phyloP scores from a whole-genome alignment of 1,140 invertebrate genomes.

The Tetranychus cinnabarinus region DNA sequence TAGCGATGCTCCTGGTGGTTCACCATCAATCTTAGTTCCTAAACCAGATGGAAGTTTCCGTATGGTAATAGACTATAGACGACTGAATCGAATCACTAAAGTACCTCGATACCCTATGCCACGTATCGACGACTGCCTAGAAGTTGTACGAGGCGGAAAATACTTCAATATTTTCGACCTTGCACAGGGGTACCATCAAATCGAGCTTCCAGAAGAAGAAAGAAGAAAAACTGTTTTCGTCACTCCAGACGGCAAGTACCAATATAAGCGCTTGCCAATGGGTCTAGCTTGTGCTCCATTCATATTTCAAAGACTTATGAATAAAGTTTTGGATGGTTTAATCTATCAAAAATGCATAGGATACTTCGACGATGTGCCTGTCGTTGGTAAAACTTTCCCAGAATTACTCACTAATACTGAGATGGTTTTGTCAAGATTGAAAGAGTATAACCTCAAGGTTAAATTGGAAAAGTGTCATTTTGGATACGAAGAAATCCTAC shows the following conservation, averaged over 20 bases:
- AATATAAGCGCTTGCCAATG: too few relatives aligned
- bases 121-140: conserved; percentile 14
- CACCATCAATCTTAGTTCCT: conserved; percentile 12
- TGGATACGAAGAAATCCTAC: neutral
- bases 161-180: conserved; percentile 6
- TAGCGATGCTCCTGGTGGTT: too few relatives aligned
- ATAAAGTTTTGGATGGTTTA: neutral
- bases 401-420: neutral
- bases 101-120: conserved; percentile 28
- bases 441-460: neutral
- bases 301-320: neutral
- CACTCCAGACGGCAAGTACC: too few relatives aligned
- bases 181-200: conserved; percentile 6
- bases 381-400: neutral
- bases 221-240: conserved; percentile 20
- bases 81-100: conserved; percentile 19
- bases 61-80: conserved; percentile 28
- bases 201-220: neutral
- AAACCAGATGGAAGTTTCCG: conserved; percentile 25
- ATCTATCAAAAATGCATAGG: neutral
- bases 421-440: neutral
- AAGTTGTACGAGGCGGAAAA: neutral
- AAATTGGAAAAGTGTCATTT: neutral
- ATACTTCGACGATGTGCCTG: neutral
- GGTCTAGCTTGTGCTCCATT: too few relatives aligned